phyloP scores from a whole-genome alignment of 37 sponge, comb jelly and placozoan genomes.

The Haliclona indistincta region DNA sequence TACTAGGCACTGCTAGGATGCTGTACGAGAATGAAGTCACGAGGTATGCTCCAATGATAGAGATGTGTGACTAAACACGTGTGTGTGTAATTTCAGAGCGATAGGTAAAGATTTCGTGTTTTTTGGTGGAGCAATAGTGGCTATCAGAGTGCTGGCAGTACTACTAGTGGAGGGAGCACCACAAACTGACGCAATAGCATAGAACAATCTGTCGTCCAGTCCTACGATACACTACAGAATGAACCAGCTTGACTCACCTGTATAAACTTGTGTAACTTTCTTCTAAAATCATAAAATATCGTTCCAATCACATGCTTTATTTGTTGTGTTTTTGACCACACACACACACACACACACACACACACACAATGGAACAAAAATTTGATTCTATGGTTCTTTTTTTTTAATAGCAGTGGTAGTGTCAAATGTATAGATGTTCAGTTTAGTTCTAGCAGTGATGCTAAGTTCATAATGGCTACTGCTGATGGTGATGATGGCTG shows the following conservation, averaged over 20 bases:
- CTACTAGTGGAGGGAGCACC: not conserved
- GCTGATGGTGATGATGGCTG: conserved; percentile 46
- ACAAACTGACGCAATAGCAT: no score
- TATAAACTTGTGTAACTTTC: no score
- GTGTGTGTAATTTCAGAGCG: conserved; percentile 4
- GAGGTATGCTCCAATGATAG: conserved; percentile 11
- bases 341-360: not conserved
- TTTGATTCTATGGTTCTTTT: no score
- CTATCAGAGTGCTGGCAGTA: conserved; percentile 19
- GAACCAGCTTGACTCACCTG: no score
- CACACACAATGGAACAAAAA: not conserved
- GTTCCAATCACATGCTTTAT: not conserved
- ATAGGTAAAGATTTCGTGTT: conserved; percentile 46
- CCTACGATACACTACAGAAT: no score
- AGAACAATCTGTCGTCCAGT: no score
- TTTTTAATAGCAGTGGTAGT: conserved; percentile 1
- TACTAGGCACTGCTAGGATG: not conserved
- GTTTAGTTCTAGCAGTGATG: no score
- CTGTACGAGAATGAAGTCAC: conserved; percentile 49
- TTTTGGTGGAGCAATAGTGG: conserved; percentile 33
- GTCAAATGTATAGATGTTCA: not conserved
- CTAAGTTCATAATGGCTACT: conserved; percentile 26
- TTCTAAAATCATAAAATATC: no score
- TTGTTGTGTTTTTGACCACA: not conserved
- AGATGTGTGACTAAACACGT: not conserved